Base-by-base conservation (phyloP, 2,797 vertebrate species). In the Acanthurus leucopareius region DNA sequence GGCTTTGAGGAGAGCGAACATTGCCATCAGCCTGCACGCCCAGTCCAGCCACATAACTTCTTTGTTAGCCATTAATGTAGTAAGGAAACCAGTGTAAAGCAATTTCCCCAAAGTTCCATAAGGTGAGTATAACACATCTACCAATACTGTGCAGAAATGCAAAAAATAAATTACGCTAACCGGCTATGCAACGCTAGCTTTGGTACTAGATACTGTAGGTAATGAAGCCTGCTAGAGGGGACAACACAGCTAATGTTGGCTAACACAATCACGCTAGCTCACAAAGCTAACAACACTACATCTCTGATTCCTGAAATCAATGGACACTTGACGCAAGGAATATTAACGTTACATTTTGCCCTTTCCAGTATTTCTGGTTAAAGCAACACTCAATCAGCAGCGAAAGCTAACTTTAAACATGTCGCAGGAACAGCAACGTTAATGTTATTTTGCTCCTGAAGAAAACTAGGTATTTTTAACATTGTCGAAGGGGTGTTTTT, bases 1-100 rank as follows among this genome's bases (percentile, higher is more conserved):
- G 88, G 90, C 86, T 86, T 8, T 17, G 68, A 84, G 77, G 45
- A 82, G 77, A 14, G 45, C 57, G 70, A 87, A 22, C 85, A 80
- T 69, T 82, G 54, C 25, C 74, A 44, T 47, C 70, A 65, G 25
- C 54, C 47, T 51, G 63, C 56, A 40, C 82, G 42, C 51, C 79
- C 53, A 20, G 57, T 49, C 38, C 65, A 10, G 42, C 15, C 20
- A 2, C 0, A n/a, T 10, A 3, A 7, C 57, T 16, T 25, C 22
- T 69, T 77, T 48, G 59, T 84, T 63, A 25, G 48, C 17, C 48
- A 5, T 86, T 83, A n/a, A 69, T 84, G 53, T 57, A 60, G 49
- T 61, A 61, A 79, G 48, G 7, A 38, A 42, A 25, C 51, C 67
- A 2, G 13, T 10, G 9, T 59, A 17, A 32, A 51, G 40, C 14